Percentiles rank a stretch among this genome's conserved stretches.
Conservation (phyloP, 2,888 invertebrate genomes). For the Amiota mariae region DNA sequence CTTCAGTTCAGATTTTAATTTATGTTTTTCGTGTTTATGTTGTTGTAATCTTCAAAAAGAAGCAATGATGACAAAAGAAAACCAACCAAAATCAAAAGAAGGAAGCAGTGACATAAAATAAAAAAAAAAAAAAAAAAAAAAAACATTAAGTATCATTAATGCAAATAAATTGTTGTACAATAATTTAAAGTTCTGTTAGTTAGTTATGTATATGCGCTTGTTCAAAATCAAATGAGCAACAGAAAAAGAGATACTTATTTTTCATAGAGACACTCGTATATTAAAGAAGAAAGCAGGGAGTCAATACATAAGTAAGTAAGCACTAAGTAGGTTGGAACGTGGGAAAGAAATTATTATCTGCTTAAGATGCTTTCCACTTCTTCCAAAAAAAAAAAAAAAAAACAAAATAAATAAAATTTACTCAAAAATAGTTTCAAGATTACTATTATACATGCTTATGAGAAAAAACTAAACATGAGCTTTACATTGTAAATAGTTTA, state of each 20-base stretch:
- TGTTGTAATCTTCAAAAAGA: not conserved
- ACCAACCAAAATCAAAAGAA: too few relatives aligned
- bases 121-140: not conserved
- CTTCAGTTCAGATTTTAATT: slow-evolving; percentile 37
- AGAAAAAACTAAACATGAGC: too few relatives aligned
- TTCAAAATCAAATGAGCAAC: slow-evolving; percentile 19
- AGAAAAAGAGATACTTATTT: slow-evolving; percentile 21
- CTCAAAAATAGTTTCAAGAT: not conserved
- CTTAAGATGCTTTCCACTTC: too few relatives aligned
- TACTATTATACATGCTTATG: too few relatives aligned
- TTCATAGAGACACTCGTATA: too few relatives aligned
- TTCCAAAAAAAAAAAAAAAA: not conserved
- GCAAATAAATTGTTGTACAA: slow-evolving; percentile 62
- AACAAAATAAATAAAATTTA: not conserved
- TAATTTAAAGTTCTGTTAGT: slow-evolving; percentile 43
- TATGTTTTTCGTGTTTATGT: slow-evolving; percentile 40
- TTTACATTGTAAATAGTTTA: too few relatives aligned
- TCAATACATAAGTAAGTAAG: too few relatives aligned
- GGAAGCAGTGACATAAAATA: not conserved
- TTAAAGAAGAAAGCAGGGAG: slow-evolving; percentile 35
- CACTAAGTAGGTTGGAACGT: too few relatives aligned
- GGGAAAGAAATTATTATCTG: too few relatives aligned
- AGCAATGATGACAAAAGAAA: too few relatives aligned
- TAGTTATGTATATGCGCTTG: too few relatives aligned
- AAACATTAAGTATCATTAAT: slow-evolving; percentile 61